Percentiles rank a stretch among this genome's conserved stretches.
Conservation (phyloP, 2,797 vertebrate species). For the Channa striata region DNA sequence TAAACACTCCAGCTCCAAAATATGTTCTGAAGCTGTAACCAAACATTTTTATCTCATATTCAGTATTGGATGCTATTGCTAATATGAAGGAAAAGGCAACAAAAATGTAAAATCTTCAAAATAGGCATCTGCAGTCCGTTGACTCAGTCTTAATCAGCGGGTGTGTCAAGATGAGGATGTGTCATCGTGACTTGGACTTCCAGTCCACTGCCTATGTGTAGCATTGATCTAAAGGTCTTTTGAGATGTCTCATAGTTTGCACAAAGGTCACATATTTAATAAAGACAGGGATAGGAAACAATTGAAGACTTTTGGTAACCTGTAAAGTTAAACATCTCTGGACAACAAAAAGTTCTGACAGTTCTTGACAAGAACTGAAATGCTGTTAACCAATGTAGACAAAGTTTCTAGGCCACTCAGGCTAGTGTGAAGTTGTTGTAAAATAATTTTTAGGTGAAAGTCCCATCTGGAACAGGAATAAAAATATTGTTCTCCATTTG, state of each 20-base stretch:
- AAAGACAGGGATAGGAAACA: too few relatives aligned
- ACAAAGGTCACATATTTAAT: constrained; percentile 45
- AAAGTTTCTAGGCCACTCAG: neutral
- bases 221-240: constrained; percentile 17
- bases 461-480: constrained; percentile 44
- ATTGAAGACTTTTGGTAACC: too few relatives aligned
- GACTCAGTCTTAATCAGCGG: constrained; percentile 18
- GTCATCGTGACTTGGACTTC: constrained; percentile 16
- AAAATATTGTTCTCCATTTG: constrained; percentile 42
- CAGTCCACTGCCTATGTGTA: neutral
- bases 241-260: constrained; percentile 2
- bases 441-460: constrained; percentile 11
- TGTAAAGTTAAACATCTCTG: neutral
- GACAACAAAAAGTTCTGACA: neutral
- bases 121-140: neutral
- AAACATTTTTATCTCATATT: too few relatives aligned
- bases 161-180: constrained; percentile 14
- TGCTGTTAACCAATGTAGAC: too few relatives aligned
- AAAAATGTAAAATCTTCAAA: neutral
- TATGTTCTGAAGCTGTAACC: too few relatives aligned
- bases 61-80: too few relatives aligned
- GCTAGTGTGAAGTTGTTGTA: constrained; percentile 13
- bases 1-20: too few relatives aligned
- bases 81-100: too few relatives aligned
- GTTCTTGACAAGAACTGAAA: neutral